Conservation (phyloP, 2,797 vertebrate genomes). For the Pelochelys cantorii region DNA sequence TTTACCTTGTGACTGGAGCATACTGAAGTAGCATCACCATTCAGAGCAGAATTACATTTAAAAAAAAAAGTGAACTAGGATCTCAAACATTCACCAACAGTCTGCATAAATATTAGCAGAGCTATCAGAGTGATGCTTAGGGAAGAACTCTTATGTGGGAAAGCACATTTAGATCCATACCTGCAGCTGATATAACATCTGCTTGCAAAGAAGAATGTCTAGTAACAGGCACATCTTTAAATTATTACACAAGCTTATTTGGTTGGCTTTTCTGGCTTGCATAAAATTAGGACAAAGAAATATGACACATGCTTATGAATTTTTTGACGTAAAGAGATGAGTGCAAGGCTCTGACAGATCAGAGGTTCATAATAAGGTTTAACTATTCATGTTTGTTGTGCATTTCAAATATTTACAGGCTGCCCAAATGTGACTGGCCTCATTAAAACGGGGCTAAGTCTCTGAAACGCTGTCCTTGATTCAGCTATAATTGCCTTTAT, state of each 20-base stretch:
- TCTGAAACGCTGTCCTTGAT: neutral
- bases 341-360: neutral
- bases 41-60: neutral
- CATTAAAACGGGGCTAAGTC: neutral
- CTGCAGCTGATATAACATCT: conserved; percentile 32
- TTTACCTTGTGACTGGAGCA: neutral
- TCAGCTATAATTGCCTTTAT: neutral
- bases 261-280: neutral
- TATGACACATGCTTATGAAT: neutral
- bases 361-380: neutral
- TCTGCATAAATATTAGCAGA: neutral
- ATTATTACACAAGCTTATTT: neutral
- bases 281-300: conserved; percentile 8
- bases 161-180: rapidly evolving
- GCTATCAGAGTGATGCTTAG: neutral
- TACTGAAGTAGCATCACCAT: neutral
- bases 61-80: rapidly evolving
- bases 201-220: neutral
- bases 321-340: neutral
- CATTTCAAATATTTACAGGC: neutral
- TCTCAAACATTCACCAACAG: neutral
- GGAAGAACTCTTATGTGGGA: rapidly evolving
- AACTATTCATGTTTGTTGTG: neutral
- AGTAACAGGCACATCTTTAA: conserved; percentile 4
- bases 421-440: neutral